phyloP scores from a whole-genome alignment of 2,797 vertebrate genomes.

The Anabas testudineus region DNA sequence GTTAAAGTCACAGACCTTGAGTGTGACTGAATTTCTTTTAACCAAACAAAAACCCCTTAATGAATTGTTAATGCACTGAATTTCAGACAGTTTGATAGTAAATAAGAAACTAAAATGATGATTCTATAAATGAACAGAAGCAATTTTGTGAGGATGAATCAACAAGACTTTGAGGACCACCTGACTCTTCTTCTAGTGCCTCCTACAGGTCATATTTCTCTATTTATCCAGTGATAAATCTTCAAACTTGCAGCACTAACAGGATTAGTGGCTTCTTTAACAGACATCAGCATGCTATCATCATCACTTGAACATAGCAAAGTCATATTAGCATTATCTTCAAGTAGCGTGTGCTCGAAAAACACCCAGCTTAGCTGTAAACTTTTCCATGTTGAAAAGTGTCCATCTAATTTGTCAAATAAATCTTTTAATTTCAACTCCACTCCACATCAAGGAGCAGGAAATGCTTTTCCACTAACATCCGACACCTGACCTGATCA shows the following conservation, averaged over 20 bases:
- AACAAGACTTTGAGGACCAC: too few relatives aligned
- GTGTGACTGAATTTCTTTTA: too few relatives aligned
- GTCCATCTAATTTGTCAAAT: neutral
- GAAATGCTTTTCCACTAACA: constrained; percentile 10
- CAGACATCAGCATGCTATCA: neutral
- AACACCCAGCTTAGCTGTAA: neutral
- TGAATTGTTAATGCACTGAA: too few relatives aligned
- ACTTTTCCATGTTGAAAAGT: neutral
- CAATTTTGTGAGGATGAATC: too few relatives aligned
- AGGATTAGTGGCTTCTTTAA: neutral
- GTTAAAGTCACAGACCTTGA: neutral
- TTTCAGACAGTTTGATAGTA: too few relatives aligned
- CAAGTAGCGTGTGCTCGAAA: neutral
- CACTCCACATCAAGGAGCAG: neutral
- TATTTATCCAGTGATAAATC: neutral
- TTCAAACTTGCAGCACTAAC: neutral
- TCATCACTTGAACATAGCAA: neutral
- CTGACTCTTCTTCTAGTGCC: neutral
- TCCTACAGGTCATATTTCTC: too few relatives aligned
- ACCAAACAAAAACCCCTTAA: too few relatives aligned
- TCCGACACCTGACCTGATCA: neutral
- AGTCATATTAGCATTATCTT: neutral
- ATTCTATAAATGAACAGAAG: too few relatives aligned
- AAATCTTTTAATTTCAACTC: neutral
- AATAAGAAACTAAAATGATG: too few relatives aligned